A percentile compares a stretch with the other conserved stretches of the same genome.
phyloP scores from a whole-genome alignment of 2,113 vertebrate genomes.

The Platichthys flesus region DNA sequence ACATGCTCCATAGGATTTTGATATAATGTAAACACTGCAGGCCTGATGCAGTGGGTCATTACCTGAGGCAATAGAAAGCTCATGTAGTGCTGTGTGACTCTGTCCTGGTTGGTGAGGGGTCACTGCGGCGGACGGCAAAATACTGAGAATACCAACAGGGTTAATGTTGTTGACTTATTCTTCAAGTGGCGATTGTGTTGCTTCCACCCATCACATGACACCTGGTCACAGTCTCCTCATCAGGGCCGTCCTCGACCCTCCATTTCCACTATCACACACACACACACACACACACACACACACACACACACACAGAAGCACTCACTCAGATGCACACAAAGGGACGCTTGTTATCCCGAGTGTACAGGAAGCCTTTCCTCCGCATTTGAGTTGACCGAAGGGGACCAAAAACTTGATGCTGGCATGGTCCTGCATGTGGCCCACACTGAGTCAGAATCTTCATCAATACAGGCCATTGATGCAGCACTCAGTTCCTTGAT shows the following conservation, averaged over 20 bases:
- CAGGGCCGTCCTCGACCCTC: slow-evolving; percentile 48
- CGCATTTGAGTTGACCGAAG: slow-evolving; percentile 30
- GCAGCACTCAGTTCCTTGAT: slow-evolving; percentile 1
- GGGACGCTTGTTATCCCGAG: slow-evolving; percentile 61
- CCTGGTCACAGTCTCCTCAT: slow-evolving; percentile 72
- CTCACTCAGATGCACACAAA: slow-evolving; percentile 57
- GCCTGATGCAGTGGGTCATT: neutral
- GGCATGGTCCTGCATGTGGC: slow-evolving; percentile 24
- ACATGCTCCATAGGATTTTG: neutral
- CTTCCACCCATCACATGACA: slow-evolving; percentile 68
- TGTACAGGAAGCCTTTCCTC: slow-evolving; percentile 51
- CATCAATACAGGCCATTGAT: slow-evolving; percentile 49
- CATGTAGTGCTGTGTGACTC: neutral
- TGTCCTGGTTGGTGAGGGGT: slow-evolving; percentile 6
- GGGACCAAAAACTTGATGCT: slow-evolving; percentile 26
- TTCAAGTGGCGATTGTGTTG: slow-evolving; percentile 66
- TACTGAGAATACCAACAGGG: slow-evolving; percentile 5
- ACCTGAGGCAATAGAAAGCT: neutral
- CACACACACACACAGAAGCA: slow-evolving; percentile 33
- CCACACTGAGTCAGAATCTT: neutral
- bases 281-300: neutral
- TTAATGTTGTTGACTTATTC: slow-evolving; percentile 61
- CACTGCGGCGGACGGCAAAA: neutral
- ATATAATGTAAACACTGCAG: neutral
- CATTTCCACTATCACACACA: slow-evolving; percentile 30